Evolutionary conservation across 2,888 invertebrate genomes (phyloP).

Genomic region (Tipula unca): DNA sequence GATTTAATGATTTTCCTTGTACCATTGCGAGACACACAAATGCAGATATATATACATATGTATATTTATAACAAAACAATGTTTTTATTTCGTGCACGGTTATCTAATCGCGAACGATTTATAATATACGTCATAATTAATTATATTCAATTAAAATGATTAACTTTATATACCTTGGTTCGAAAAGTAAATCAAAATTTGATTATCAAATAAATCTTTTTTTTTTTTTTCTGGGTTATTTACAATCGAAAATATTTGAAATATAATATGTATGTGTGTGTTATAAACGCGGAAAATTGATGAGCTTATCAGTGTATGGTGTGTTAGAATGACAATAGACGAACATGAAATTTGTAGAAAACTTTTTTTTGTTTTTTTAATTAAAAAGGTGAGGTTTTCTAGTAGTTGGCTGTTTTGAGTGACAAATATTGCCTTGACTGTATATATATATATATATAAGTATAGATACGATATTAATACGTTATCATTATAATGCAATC

Average conservation of each 20-base stretch:
- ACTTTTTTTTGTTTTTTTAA: background rate
- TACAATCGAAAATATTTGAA: background rate
- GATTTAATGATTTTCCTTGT: background rate
- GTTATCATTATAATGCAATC: constrained; percentile 14
- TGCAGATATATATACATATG: background rate
- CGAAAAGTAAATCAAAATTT: background rate
- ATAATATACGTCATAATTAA: background rate
- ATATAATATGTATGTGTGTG: background rate
- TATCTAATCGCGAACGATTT: background rate
- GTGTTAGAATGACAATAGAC: background rate
- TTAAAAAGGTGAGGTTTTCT: background rate
- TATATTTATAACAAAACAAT: background rate
- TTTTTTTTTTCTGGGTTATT: background rate
- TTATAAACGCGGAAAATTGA: background rate
- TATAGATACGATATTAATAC: background rate
- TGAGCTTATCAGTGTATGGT: background rate
- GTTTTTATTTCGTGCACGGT: background rate
- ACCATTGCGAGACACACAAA: background rate
- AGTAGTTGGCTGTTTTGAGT: background rate
- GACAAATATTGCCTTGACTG: background rate
- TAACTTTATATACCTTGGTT: background rate
- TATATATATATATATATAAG: too few relatives aligned
- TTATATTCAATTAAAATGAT: constrained; percentile 14
- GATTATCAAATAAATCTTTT: constrained; percentile 14
- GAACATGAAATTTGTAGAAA: background rate